These are phyloP conservation scores for Eumaeus atala DNA, from an alignment of 1,140 invertebrate genomes.

Conservation along the genomic window DNA sequence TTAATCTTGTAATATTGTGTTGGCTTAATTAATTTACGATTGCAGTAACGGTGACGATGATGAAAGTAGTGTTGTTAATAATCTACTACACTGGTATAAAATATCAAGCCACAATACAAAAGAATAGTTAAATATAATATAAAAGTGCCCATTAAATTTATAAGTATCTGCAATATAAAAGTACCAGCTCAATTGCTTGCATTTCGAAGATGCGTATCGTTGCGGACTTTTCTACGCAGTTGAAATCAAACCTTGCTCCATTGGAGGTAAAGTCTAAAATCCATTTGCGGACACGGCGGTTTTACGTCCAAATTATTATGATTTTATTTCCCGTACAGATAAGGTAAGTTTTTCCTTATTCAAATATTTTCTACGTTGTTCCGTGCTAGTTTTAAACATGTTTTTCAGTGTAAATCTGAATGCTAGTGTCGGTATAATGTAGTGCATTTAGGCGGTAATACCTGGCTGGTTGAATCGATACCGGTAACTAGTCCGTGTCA, in stretches of 20 bases:
- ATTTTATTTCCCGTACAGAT: slow-evolving; percentile 24
- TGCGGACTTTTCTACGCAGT: slow-evolving; percentile 36
- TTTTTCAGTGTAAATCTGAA: slow-evolving; percentile 11
- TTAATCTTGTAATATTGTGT: no score
- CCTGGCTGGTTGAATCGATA: background rate
- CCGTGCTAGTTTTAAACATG: background rate
- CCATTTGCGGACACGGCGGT: slow-evolving; percentile 23
- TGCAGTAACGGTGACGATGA: no score
- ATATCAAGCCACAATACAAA: no score
- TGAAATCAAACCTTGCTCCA: slow-evolving; percentile 39
- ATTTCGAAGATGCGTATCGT: slow-evolving; percentile 51
- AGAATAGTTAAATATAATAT: background rate
- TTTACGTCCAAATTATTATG: slow-evolving; percentile 23
- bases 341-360: slow-evolving; percentile 28
- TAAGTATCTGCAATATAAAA: slow-evolving; percentile 50
- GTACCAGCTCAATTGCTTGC: slow-evolving; percentile 46
- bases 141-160: slow-evolving; percentile 24
- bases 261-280: slow-evolving; percentile 35
- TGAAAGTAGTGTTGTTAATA: no score
- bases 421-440: background rate
- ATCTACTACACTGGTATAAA: no score
- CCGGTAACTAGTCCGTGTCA: no score
- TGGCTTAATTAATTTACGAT: no score
- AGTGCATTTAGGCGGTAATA: background rate
- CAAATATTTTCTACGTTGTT: background rate